Evolutionary conservation across 2,888 invertebrate genomes (phyloP).

Genomic region (Priapulus caudatus): DNA sequence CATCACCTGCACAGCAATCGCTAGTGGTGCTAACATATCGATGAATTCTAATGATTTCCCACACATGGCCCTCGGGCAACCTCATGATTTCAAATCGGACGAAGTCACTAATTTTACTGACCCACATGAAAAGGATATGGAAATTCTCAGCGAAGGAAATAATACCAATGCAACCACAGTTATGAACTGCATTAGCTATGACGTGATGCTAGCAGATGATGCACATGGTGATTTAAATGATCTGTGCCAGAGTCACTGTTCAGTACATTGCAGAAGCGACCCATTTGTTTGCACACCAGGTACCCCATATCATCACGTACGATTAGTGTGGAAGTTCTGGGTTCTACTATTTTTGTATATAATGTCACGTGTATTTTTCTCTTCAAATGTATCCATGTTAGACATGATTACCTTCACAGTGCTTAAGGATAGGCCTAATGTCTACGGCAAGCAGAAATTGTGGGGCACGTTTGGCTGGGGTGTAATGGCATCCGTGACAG

Average conservation of each 20-base stretch:
- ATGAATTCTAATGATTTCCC: background rate
- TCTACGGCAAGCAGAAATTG: slow-evolving; percentile 5
- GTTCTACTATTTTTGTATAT: slow-evolving; percentile 5
- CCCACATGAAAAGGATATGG: too few species aligned
- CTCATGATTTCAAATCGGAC: too few species aligned
- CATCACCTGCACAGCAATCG: background rate
- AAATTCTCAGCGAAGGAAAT: too few species aligned
- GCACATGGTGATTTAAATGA: background rate
- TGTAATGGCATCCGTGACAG: background rate
- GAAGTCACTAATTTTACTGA: too few species aligned
- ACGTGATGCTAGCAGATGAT: too few species aligned
- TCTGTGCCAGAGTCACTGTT: background rate
- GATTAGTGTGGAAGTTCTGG: slow-evolving; percentile 8
- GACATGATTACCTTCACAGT: slow-evolving; percentile 6
- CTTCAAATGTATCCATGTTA: slow-evolving; percentile 2
- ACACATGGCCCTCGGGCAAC: too few species aligned
- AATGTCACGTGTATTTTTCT: background rate
- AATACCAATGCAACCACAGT: background rate
- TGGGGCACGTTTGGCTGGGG: slow-evolving; percentile 10
- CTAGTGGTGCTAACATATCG: background rate
- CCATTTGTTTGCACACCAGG: background rate
- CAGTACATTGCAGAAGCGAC: background rate
- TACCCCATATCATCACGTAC: background rate
- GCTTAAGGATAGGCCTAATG: background rate
- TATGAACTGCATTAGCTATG: too few species aligned